Base-by-base conservation (phyloP, 2,888 invertebrate genomes). In the Heterodera filipjevi region DNA sequence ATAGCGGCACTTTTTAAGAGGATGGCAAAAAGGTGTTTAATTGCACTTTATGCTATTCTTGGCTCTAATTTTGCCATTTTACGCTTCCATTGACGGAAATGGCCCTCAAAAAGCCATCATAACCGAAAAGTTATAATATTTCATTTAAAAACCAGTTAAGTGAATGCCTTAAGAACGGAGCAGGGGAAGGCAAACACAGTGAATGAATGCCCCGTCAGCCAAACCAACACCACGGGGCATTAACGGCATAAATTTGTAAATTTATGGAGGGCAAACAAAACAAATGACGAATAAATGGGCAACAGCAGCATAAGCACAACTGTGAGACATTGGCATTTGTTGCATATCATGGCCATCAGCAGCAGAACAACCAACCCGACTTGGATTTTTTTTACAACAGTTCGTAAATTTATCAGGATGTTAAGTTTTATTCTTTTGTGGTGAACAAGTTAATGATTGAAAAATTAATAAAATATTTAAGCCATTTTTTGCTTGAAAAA, bases 291-390 rank as follows among this genome's bases (percentile, higher is more conserved):
- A 59, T n/a, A n/a, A n/a, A n/a, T n/a, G n/a, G n/a, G n/a, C 59
- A 27, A n/a, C 27, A 27, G 19, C 49, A 19, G 27, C n/a, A 59
- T 16, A n/a, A 27, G 59, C 27, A 59, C 59, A 59, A n/a, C 59
- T 59, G 59, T 59, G 59, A 59, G n/a, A 27, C 27, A 2, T 22
- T 27, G n/a, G 19, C 59, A 8, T n/a, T 59, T 59, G 27, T 59
- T 59, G 59, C 59, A 59, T 59, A 59, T 59, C 59, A 59, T 59
- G 59, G n/a, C 10, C 59, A 59, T 59, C 59, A 59, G n/a, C 59
- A 59, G 27, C 27, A n/a, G n/a, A n/a, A n/a, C n/a, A n/a, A n/a
- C n/a, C n/a, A n/a, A n/a, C n/a, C n/a, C n/a, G n/a, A n/a, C n/a
- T n/a, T n/a, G n/a, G n/a, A n/a, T n/a, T n/a, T n/a, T n/a, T n/a